Evolutionary conservation across 2,113 vertebrate species (phyloP).

Genomic region (Chamaea fasciata): DNA sequence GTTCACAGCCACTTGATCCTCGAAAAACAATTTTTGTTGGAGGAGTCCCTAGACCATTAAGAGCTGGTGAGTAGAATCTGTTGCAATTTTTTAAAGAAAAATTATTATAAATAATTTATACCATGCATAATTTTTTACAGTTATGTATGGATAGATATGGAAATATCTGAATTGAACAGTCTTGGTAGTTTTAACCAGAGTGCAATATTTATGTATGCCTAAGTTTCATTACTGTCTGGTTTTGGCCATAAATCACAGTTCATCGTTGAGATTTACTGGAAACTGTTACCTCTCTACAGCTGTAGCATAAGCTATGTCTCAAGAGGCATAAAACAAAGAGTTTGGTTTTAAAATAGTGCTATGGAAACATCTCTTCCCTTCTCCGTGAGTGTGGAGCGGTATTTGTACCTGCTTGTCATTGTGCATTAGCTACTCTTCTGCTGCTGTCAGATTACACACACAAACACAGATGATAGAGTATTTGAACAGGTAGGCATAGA

Average conservation of each 20-base stretch:
- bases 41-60: constrained; percentile 91
- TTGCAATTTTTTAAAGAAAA: background rate
- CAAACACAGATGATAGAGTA: background rate
- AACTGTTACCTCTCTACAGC: background rate
- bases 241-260: background rate
- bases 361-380: background rate
- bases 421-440: background rate
- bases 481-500: background rate
- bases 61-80: constrained; percentile 82
- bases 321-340: background rate
- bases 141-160: background rate
- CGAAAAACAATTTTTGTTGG: constrained; percentile 99
- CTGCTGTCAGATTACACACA: background rate
- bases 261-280: background rate
- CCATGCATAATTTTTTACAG: background rate
- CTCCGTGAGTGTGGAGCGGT: background rate
- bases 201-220: background rate
- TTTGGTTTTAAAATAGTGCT: background rate
- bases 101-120: background rate
- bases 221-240: background rate
- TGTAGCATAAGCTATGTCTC: background rate
- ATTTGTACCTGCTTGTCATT: background rate
- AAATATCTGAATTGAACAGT: background rate
- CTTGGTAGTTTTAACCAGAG: background rate
- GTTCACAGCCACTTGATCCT: constrained; percentile 95